phyloP scores from a whole-genome alignment of 2,113 vertebrate genomes.

The Aphelocoma coerulescens region DNA sequence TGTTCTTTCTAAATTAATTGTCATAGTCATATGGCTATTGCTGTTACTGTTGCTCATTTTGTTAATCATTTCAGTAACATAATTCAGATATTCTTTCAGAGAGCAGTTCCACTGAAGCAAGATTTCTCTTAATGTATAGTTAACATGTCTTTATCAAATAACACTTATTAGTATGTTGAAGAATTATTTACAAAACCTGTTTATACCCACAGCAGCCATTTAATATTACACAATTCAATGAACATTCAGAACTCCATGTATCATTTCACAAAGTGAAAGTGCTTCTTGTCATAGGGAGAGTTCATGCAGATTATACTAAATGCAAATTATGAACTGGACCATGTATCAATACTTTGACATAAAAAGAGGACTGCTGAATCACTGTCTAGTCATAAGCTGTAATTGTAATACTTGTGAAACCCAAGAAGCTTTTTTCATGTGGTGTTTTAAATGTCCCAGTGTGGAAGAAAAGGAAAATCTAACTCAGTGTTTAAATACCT shows the following conservation, averaged over 20 bases:
- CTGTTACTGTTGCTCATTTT: neutral
- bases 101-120: neutral
- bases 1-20: neutral
- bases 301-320: neutral
- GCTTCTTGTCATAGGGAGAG: neutral
- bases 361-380: conserved; percentile 11
- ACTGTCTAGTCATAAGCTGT: neutral
- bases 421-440: conserved; percentile 17
- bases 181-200: neutral
- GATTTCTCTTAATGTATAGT: neutral
- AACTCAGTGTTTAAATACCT: neutral
- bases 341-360: neutral
- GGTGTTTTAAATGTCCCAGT: conserved; percentile 1
- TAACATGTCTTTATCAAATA: neutral
- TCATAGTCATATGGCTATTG: neutral
- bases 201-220: neutral
- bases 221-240: neutral
- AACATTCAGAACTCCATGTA: neutral
- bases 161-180: neutral
- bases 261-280: neutral
- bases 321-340: neutral
- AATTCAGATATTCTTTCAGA: neutral
- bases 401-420: neutral
- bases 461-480: neutral
- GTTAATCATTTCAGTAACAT: neutral